These are phyloP conservation scores for Drosophila greeni DNA, from an alignment of 2,888 invertebrate genomes.

Conservation along the genomic window DNA sequence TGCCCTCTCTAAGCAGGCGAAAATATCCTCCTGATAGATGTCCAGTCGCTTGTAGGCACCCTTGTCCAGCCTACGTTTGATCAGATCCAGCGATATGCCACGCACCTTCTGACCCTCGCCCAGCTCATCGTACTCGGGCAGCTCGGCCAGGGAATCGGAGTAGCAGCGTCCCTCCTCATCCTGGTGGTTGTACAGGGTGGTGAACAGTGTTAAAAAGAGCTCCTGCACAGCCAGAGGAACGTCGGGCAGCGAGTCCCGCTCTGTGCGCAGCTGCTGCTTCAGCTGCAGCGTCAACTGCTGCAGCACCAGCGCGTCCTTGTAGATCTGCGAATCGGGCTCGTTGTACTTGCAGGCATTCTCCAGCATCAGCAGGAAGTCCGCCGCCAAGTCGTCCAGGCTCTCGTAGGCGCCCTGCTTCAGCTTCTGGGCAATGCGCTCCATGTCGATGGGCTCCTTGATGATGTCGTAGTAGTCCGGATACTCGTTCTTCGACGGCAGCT, in stretches of 20 bases:
- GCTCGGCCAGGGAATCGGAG: conserved; percentile 96
- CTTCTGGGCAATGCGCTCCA: conserved; percentile 95
- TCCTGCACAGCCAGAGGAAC: conserved; percentile 94
- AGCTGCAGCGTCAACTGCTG: conserved; percentile 95
- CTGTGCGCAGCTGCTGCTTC: conserved; percentile 88
- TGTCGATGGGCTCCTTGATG: conserved; percentile 96
- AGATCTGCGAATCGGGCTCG: conserved; percentile 97
- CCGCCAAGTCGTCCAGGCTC: conserved; percentile 90
- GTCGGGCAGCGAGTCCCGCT: conserved; percentile 89
- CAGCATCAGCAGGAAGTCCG: conserved; percentile 95
- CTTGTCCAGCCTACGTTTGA: conserved; percentile 94
- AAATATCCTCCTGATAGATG: conserved; percentile 97
- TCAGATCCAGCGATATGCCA: conserved; percentile 93
- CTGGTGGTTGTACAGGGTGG: conserved; percentile 96
- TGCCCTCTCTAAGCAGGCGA: conserved; percentile 93
- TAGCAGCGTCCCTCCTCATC: conserved; percentile 98
- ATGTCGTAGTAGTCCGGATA: conserved; percentile 99
- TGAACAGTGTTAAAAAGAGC: conserved; percentile 92
- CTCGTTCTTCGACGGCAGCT: conserved; percentile 94
- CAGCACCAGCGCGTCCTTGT: conserved; percentile 95
- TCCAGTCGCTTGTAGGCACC: conserved; percentile 96
- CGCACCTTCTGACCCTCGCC: conserved; percentile 83
- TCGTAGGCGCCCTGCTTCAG: conserved; percentile 88
- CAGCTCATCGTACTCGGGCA: conserved; percentile 91
- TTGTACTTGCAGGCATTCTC: conserved; percentile 98